Base-by-base conservation (phyloP, 2,888 invertebrate genomes). In the Leptinotarsa haldemani region DNA sequence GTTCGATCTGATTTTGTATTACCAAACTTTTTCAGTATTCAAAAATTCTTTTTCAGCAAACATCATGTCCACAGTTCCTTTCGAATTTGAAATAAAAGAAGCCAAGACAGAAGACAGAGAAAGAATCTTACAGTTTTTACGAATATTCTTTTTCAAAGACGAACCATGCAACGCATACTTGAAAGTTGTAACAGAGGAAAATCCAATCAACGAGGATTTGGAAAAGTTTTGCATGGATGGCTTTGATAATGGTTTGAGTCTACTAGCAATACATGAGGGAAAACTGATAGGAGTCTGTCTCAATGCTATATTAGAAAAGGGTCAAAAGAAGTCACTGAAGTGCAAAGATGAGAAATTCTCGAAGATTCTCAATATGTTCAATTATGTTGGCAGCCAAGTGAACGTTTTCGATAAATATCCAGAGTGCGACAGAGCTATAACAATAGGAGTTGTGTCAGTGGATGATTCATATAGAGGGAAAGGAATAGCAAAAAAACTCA, bases 91-190 rank as follows among this genome's bases (percentile, higher is more conserved):
- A 61, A 87, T 90, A 65, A 83, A 86, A 65, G 79, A 85, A 7
- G 86, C 90, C 52, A 86, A 85, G 22, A 86, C 88, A 25, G 85
- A 88, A 18, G 89, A 90, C 80, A 84, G 85, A 69, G 87, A 88
- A 20, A 84, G 83, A 65, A 90, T 92, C 83, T 87, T 92, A 18
- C 85, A 88, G 50, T 90, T 90, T 80, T 83, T 91, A 7, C 84
- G 87, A 78, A 89, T 90, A 74, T 92, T 91, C 85, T 94, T 94
- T 89, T 93, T 93, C 88, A 90, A 89, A 48, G 93, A 94, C 80
- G 94, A 94, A 82, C 94, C 94, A 0, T 88, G 93, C 79, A 94
- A 94, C 86, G 85, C 89, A 15, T 89, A 89, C 56, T 89, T 93
- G 46, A 88, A 90, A 71, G 86, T 93, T 1, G 88, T 93, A 76